A percentile compares a stretch with the other conserved stretches of the same genome.
Conservation (phyloP, 2,888 invertebrate genomes). For the Tenthredo mesomela region DNA sequence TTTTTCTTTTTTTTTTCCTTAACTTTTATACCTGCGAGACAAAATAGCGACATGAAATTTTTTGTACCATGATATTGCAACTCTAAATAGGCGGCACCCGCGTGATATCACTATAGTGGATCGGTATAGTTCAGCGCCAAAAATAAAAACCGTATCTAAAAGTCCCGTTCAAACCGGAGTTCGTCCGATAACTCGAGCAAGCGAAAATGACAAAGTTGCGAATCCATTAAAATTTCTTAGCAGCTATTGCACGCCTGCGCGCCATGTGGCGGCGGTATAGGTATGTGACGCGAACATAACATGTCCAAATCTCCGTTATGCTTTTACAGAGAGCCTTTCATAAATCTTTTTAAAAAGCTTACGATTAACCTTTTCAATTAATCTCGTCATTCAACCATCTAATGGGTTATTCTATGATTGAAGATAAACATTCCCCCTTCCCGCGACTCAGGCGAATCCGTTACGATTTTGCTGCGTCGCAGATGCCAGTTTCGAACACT, state of each 20-base stretch:
- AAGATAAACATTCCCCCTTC: not conserved
- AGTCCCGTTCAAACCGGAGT: slow-evolving; percentile 45
- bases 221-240: slow-evolving; percentile 33
- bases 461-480: not conserved
- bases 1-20: not conserved
- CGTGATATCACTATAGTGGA: not conserved
- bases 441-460: not conserved
- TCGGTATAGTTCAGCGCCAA: not conserved
- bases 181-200: slow-evolving; percentile 44
- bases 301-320: slow-evolving; percentile 9
- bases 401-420: not conserved
- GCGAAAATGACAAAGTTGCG: slow-evolving; percentile 33
- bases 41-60: slow-evolving; percentile 7
- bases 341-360: not conserved
- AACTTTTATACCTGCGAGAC: not conserved
- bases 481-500: not conserved
- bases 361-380: not conserved
- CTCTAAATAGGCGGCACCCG: not conserved
- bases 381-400: slow-evolving; percentile 2
- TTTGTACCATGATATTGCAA: not conserved
- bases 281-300: not conserved
- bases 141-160: not conserved
- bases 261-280: no score
- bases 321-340: not conserved
- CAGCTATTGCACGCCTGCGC: not conserved